Conservation (phyloP, 2,797 vertebrate genomes). For the Anguilla obscura region DNA sequence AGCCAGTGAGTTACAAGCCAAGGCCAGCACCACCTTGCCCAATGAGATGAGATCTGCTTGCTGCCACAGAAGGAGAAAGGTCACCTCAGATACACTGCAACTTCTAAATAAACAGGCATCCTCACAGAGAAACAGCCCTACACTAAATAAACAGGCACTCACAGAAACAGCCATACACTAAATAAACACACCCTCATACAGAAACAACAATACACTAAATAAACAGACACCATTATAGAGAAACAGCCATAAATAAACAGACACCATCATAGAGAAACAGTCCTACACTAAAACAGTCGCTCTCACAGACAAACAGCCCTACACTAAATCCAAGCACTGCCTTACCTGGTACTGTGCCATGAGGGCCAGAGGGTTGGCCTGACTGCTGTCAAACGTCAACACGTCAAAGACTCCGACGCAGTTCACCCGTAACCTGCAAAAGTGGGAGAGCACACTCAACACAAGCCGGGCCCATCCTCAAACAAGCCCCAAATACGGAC, state of each 20-base stretch:
- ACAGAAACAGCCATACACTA: not conserved
- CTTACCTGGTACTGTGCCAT: constrained; percentile 93
- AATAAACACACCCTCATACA: not conserved
- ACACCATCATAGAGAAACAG: not conserved
- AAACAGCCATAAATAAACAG: constrained; percentile 2
- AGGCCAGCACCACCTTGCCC: constrained; percentile 97
- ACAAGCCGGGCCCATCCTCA: not conserved
- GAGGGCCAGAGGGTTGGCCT: constrained; percentile 95
- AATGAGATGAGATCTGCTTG: constrained; percentile 98
- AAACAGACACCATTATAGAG: not conserved
- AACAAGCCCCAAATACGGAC: not conserved
- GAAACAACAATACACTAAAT: not conserved
- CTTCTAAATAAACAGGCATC: not conserved
- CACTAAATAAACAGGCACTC: not conserved
- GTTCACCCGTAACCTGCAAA: constrained; percentile 81
- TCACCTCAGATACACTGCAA: not conserved
- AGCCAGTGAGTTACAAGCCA: constrained; percentile 98
- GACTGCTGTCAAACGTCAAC: constrained; percentile 98
- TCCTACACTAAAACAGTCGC: not conserved
- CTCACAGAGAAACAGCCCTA: not conserved
- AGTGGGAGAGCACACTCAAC: constrained; percentile 41
- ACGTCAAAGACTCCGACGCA: constrained; percentile 97
- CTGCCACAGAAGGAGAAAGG: constrained; percentile 62
- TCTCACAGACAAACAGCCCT: not conserved
- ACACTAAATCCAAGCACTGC: not conserved